phyloP scores from a whole-genome alignment of 2,888 invertebrate genomes.

The Pammene aurita region DNA sequence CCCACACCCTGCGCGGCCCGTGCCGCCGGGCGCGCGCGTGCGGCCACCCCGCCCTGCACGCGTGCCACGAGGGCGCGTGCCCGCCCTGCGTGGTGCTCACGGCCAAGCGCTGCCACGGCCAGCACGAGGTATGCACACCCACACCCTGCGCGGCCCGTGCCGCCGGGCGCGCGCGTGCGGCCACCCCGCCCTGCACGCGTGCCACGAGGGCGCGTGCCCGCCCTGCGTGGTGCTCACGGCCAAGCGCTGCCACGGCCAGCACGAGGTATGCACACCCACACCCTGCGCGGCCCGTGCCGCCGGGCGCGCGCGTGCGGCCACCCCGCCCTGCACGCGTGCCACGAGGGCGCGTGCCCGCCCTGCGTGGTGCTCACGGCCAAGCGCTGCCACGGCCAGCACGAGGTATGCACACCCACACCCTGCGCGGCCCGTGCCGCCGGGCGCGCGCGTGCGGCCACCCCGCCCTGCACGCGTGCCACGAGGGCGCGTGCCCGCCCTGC shows the following conservation, averaged over 20 bases:
- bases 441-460: constrained; percentile 87
- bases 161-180: constrained; percentile 82
- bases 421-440: constrained; percentile 1
- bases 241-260: constrained; percentile 90
- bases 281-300: constrained; percentile 1
- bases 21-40: constrained; percentile 70
- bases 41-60: constrained; percentile 88
- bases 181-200: constrained; percentile 88
- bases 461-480: constrained; percentile 89
- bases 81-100: constrained; percentile 89
- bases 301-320: constrained; percentile 84
- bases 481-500: constrained; percentile 78
- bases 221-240: constrained; percentile 91
- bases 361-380: constrained; percentile 91
- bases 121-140: constrained; percentile 89
- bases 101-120: constrained; percentile 90
- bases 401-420: too few relatives aligned
- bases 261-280: constrained; percentile 89
- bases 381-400: constrained; percentile 90
- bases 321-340: constrained; percentile 90
- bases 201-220: constrained; percentile 78
- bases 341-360: constrained; percentile 67
- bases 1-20: too few relatives aligned
- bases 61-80: constrained; percentile 85
- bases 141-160: background rate